phyloP scores from a whole-genome alignment of 2,113 vertebrate genomes.

The Barbus barbus region DNA sequence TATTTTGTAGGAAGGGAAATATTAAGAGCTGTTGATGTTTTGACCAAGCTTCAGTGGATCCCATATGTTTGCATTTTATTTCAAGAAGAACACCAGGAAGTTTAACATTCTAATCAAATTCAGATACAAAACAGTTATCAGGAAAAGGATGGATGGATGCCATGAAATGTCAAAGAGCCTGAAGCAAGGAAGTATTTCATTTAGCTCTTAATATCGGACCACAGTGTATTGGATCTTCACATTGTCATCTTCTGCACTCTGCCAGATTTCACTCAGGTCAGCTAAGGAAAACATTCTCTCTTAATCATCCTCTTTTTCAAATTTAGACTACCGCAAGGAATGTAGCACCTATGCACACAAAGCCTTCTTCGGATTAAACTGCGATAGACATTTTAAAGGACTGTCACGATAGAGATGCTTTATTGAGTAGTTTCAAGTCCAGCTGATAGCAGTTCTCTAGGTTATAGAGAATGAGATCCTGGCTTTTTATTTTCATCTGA shows the following conservation, averaged over 20 bases:
- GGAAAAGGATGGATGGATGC: slow-evolving; percentile 29
- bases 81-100: slow-evolving; percentile 22
- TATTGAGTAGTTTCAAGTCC: slow-evolving; percentile 30
- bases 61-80: slow-evolving; percentile 41
- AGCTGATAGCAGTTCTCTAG: neutral
- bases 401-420: slow-evolving; percentile 35
- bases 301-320: slow-evolving; percentile 6
- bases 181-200: slow-evolving; percentile 39
- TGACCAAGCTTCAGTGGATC: slow-evolving; percentile 33
- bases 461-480: slow-evolving; percentile 28
- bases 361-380: slow-evolving; percentile 17
- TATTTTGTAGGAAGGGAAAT: neutral
- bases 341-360: slow-evolving; percentile 8
- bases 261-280: neutral
- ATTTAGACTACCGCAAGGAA: slow-evolving; percentile 7
- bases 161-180: slow-evolving; percentile 28
- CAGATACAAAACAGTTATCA: slow-evolving; percentile 33
- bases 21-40: slow-evolving; percentile 29
- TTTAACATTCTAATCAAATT: slow-evolving; percentile 41
- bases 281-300: neutral
- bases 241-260: neutral
- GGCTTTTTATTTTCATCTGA: slow-evolving; percentile 18
- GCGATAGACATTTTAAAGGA: slow-evolving; percentile 11
- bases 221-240: slow-evolving; percentile 17
- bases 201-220: slow-evolving; percentile 36